Evolutionary conservation across 2,797 vertebrate genomes (phyloP), one percentile per base, ranked within the genome.

Genomic region (Erethizon dorsatum): DNA sequence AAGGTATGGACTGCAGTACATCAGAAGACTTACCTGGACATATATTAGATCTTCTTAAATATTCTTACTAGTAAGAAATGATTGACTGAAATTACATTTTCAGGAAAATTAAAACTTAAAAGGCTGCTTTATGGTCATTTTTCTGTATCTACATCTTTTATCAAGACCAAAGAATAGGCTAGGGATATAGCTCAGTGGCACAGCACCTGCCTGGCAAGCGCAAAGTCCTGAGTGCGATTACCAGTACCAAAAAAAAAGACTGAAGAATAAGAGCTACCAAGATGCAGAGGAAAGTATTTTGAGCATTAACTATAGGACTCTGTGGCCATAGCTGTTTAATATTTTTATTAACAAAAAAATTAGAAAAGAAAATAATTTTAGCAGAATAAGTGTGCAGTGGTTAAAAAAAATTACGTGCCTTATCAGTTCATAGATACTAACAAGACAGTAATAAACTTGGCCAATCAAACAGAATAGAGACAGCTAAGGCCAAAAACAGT

Each of bases 321-420:
- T 79, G 26, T 80, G 28, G 63, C 31, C 57, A 92, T 18, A 73
- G 61, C 3, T 90, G 78, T 12, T 85, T 75, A 28, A 77, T 77
- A 79, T 41, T 95, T 96, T 90, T 89, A 61, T 75, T 54, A 95
- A 93, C 5, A 88, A 88, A 50, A 91, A 77, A 86, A 71, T 88
- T 63, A 86, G 56, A 90, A 71, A 24, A 95, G 31, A 86, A 79
- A 96, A 97, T 79, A 82, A 90, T 4, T 73, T 69, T 75, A 91
- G 84, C 8, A 92, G 63, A 91, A 89, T 82, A 77, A 88, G 59
- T 77, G 14, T 77, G 26, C 45, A 96, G 80, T 52, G 57, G 24
- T 84, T 95, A 31, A 90, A 94, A 89, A 73, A 86, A 56, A 73
- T 26, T 50, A 56, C 59, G 45, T 79, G 59, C 31, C 24, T 85